These are phyloP conservation scores for Holothuria scabra DNA, from an alignment of 53 echinoderm and acorn worm genomes.

Conservation along the genomic window DNA sequence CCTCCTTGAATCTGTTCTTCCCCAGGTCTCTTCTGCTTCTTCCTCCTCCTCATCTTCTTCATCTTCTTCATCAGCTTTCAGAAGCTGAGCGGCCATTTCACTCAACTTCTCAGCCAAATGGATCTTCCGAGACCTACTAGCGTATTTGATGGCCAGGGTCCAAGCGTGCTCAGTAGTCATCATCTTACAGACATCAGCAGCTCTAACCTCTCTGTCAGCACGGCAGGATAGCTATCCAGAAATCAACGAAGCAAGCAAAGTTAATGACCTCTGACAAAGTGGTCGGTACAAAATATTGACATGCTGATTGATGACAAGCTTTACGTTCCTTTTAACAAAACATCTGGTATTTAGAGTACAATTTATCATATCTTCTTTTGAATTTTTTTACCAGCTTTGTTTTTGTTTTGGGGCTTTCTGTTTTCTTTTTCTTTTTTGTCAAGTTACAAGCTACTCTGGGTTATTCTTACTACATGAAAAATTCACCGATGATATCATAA, in stretches of 20 bases:
- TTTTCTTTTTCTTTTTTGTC: neutral
- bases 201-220: constrained; percentile 83
- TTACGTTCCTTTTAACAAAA: too few relatives aligned
- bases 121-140: constrained; percentile 84
- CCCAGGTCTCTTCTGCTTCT: constrained; percentile 4
- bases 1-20: constrained; percentile 43
- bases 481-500: neutral
- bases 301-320: too few relatives aligned
- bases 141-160: constrained; percentile 92
- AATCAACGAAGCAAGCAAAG: too few relatives aligned
- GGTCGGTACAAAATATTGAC: too few relatives aligned
- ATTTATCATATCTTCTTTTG: too few relatives aligned
- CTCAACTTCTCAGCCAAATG: constrained; percentile 79
- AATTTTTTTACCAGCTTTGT: neutral
- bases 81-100: constrained; percentile 76
- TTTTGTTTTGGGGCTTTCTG: neutral
- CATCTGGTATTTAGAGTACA: too few relatives aligned
- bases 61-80: constrained; percentile 72
- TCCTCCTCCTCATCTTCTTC: constrained; percentile 69
- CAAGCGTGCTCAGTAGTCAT: constrained; percentile 89
- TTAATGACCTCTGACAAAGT: too few relatives aligned
- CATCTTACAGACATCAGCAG: constrained; percentile 76
- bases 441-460: neutral
- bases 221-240: constrained; percentile 84
- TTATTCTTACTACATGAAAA: neutral